Evolutionary conservation across 2,888 invertebrate genomes (phyloP), one percentile per base, ranked within the genome.

Genomic region (Candidula unifasciata): DNA sequence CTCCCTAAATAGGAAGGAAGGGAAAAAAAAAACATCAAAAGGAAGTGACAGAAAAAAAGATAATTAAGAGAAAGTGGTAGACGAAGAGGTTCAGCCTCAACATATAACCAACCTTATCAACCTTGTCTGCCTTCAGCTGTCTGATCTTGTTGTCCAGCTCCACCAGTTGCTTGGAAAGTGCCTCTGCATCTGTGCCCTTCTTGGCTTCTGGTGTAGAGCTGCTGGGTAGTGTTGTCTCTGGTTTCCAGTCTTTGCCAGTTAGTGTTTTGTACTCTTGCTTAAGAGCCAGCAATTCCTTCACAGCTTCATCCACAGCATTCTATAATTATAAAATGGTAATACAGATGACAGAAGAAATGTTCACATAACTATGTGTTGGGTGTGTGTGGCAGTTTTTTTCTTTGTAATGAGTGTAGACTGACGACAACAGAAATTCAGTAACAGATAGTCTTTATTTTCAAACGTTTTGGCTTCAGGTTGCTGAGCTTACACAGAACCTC

Each of bases 251-350:
- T 89, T 94, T 91, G 0, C 96, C 96, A 21, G 96, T 96, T n/a
- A 94, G 91, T 16, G 95, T 94, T 93, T 97, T 97, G 93, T 96
- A 97, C 86, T 96, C 95, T 0, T 95, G 94, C 94, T 98, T 98
- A 1, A 97, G 93, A 16, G 94, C 95, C 30, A 97, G 92, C 2
- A 97, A 93, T 57, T 89, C 89, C 89, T 95, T 95, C 2, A 96
- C 95, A 87, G 95, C 95, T 35, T 92, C 93, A 71, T 95, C 95
- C 44, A 96, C 90, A 24, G 88, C 85, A 30, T 66, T 88, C 91
- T 92, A 84, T 6, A 35, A 66, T 21, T 3, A 35, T 8, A 30
- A 30, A 33, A 33, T 52, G 27, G 6, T 10, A 21, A n/a, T 24
- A 64, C 6, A 6, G 24, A n/a, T 64, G 64, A n/a, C 27, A 64